Conservation (phyloP, 30 jellyfish, hydroid and myxozoan species). For the Clytia hemisphaerica region DNA sequence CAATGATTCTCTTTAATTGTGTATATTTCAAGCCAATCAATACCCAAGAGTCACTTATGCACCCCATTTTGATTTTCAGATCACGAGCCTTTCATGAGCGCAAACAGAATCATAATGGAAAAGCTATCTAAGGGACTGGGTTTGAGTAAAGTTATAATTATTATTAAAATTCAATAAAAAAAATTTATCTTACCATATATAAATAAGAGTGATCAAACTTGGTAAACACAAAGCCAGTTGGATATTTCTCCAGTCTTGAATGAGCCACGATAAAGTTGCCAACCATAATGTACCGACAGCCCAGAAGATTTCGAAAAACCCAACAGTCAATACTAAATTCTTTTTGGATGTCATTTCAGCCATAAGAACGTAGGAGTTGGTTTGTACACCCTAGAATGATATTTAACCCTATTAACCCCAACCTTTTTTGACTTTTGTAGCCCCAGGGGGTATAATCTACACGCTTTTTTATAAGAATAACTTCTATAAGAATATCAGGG, state of each 20-base stretch:
- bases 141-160: no score
- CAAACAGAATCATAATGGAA: not conserved
- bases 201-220: slow-evolving; percentile 54
- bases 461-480: no score
- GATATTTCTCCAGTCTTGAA: slow-evolving; percentile 69
- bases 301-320: slow-evolving; percentile 79
- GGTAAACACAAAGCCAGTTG: slow-evolving; percentile 84
- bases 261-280: slow-evolving; percentile 84
- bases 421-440: no score
- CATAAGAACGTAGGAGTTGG: slow-evolving; percentile 67
- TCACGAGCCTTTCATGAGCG: no score
- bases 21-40: no score
- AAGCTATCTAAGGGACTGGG: not conserved
- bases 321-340: slow-evolving; percentile 53
- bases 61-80: no score
- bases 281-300: slow-evolving; percentile 90
- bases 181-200: slow-evolving; percentile 43
- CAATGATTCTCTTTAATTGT: no score
- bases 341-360: slow-evolving; percentile 66
- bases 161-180: no score
- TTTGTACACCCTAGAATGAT: slow-evolving; percentile 70
- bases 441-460: no score
- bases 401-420: no score
- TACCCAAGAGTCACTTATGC: no score
- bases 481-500: no score